These are phyloP conservation scores for Listrodromus nycthemerus DNA, from an alignment of 2,888 invertebrate genomes.

Conservation along the genomic window DNA sequence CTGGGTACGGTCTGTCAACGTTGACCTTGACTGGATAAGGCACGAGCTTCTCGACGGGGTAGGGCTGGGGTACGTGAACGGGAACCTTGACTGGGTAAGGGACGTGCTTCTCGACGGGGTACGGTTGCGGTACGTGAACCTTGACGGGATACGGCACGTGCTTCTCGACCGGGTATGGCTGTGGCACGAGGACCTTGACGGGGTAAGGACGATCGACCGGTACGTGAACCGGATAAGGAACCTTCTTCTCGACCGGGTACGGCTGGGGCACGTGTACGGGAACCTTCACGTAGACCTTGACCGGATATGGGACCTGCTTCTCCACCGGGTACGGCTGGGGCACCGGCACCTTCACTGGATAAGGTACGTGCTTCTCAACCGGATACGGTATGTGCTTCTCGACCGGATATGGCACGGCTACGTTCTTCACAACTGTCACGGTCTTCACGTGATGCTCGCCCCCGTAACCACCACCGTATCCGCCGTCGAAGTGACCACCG, in stretches of 20 bases:
- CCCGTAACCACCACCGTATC: constrained; percentile 85
- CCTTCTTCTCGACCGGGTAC: constrained; percentile 92
- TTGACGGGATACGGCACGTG: constrained; percentile 91
- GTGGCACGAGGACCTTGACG: constrained; percentile 91
- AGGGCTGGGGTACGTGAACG: constrained; percentile 91
- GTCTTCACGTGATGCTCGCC: constrained; percentile 87
- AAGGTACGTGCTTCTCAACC: constrained; percentile 89
- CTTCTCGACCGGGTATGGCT: constrained; percentile 93
- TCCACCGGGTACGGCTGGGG: constrained; percentile 91
- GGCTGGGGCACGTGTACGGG: constrained; percentile 91
- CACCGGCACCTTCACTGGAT: constrained; percentile 87
- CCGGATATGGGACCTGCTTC: constrained; percentile 89
- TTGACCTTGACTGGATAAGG: constrained; percentile 89
- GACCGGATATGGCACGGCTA: constrained; percentile 84
- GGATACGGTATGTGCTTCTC: constrained; percentile 86
- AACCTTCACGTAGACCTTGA: constrained; percentile 92
- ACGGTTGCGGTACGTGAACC: constrained; percentile 89
- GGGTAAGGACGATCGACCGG: constrained; percentile 92
- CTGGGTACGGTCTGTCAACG: constrained; percentile 86
- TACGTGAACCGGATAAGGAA: constrained; percentile 89
- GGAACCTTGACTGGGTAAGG: constrained; percentile 92
- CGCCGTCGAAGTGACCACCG: constrained; percentile 77
- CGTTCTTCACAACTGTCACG: constrained; percentile 88
- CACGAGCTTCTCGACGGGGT: constrained; percentile 90
- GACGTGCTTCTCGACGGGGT: constrained; percentile 91